phyloP scores from a whole-genome alignment of 1,140 invertebrate species.

The Anastrepha obliqua region DNA sequence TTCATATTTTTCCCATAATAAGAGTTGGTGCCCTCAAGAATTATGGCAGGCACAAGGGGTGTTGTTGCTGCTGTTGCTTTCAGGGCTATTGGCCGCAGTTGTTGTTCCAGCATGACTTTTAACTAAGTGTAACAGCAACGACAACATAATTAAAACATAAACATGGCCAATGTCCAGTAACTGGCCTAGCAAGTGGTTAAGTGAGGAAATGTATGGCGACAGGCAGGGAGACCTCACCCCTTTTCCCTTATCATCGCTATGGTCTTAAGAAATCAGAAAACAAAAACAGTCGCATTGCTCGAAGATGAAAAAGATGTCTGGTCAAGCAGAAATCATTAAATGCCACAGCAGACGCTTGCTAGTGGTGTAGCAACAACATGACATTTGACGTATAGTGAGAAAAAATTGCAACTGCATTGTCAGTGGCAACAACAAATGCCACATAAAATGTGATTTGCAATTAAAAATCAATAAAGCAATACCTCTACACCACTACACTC shows the following conservation, averaged over 20 bases:
- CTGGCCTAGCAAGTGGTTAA: neutral
- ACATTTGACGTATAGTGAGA: neutral
- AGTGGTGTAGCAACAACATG: neutral
- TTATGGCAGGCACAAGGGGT: constrained; percentile 7
- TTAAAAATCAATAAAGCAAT: constrained; percentile 52
- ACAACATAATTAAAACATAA: constrained; percentile 53
- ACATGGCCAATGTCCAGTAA: constrained; percentile 23
- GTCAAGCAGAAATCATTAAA: constrained; percentile 21
- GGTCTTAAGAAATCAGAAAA: neutral
- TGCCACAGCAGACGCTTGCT: neutral
- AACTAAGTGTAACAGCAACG: constrained; percentile 38
- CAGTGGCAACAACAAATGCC: constrained; percentile 25
- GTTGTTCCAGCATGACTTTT: constrained; percentile 17
- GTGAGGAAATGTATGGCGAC: neutral
- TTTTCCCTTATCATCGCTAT: no score
- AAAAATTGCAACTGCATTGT: neutral
- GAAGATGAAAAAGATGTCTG: constrained; percentile 44
- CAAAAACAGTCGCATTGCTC: neutral
- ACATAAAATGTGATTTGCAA: constrained; percentile 41
- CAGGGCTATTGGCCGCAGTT: neutral
- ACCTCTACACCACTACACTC: neutral
- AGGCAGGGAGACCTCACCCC: neutral
- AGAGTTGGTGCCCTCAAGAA: neutral
- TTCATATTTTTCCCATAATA: constrained; percentile 52
- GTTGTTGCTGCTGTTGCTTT: neutral